Percentiles rank a stretch among this genome's conserved stretches.
These are phyloP conservation scores for Anodontia alba DNA, from an alignment of 2,888 invertebrate species.

Conservation along the genomic window DNA sequence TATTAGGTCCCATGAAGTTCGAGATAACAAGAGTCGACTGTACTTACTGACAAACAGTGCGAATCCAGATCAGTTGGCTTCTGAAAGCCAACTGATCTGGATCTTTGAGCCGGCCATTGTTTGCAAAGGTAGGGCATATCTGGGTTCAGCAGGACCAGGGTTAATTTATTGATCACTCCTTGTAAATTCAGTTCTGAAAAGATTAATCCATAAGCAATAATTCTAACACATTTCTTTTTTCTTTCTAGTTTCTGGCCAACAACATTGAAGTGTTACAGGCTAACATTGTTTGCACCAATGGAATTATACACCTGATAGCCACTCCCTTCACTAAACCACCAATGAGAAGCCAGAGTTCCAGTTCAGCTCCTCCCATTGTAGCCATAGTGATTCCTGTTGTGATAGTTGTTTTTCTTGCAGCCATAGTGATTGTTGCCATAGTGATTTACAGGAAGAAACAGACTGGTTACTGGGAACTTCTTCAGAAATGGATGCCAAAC, in stretches of 20 bases:
- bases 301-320: slow-evolving; percentile 70
- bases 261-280: slow-evolving; percentile 56
- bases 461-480: slow-evolving; percentile 59
- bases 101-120: no score
- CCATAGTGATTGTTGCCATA: slow-evolving; percentile 48
- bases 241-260: slow-evolving; percentile 66
- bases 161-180: no score
- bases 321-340: slow-evolving; percentile 35
- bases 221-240: not conserved
- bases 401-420: slow-evolving; percentile 41
- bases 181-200: no score
- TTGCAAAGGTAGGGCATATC: no score
- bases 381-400: slow-evolving; percentile 43
- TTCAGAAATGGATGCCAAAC: slow-evolving; percentile 45
- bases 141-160: no score
- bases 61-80: no score
- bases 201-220: no score
- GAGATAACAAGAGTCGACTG: no score
- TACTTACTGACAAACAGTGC: no score
- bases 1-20: no score
- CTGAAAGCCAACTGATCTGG: no score
- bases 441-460: slow-evolving; percentile 52
- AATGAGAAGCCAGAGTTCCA: slow-evolving; percentile 31
- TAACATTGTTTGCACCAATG: slow-evolving; percentile 74
- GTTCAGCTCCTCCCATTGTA: slow-evolving; percentile 51